phyloP scores from a whole-genome alignment of 2,888 invertebrate species.

The Eurois occulta region DNA sequence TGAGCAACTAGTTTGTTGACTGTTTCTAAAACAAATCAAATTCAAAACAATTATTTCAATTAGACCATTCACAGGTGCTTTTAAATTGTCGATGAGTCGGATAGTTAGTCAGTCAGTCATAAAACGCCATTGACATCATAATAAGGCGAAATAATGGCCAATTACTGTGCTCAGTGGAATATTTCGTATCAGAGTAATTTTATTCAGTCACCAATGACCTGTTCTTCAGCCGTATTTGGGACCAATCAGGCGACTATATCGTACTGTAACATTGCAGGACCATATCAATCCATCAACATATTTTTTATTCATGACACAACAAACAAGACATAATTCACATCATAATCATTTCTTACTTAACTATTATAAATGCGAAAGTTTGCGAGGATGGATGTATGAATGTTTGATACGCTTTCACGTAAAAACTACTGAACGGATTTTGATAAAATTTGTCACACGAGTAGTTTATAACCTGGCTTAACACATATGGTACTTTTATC shows the following conservation, averaged over 20 bases:
- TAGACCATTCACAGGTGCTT: background rate
- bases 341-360: too few species aligned
- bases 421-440: too few species aligned
- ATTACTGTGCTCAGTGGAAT: conserved; percentile 36
- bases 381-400: too few species aligned
- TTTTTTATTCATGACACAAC: too few species aligned
- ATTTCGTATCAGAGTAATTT: conserved; percentile 11
- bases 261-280: background rate
- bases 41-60: conserved; percentile 13
- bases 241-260: conserved; percentile 7
- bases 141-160: conserved; percentile 37
- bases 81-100: conserved; percentile 12
- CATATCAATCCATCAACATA: too few species aligned
- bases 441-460: too few species aligned
- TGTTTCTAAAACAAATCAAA: background rate
- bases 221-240: conserved; percentile 1
- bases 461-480: background rate
- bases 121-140: conserved; percentile 18
- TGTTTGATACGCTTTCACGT: too few species aligned
- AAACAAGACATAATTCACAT: too few species aligned
- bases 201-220: background rate
- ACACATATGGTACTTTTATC: background rate
- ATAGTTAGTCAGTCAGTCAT: background rate
- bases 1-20: background rate
- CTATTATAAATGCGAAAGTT: too few species aligned